A percentile compares a stretch with the other conserved stretches of the same genome.
phyloP scores from a whole-genome alignment of 2,113 vertebrate genomes.

The Monarcha castaneiventris region DNA sequence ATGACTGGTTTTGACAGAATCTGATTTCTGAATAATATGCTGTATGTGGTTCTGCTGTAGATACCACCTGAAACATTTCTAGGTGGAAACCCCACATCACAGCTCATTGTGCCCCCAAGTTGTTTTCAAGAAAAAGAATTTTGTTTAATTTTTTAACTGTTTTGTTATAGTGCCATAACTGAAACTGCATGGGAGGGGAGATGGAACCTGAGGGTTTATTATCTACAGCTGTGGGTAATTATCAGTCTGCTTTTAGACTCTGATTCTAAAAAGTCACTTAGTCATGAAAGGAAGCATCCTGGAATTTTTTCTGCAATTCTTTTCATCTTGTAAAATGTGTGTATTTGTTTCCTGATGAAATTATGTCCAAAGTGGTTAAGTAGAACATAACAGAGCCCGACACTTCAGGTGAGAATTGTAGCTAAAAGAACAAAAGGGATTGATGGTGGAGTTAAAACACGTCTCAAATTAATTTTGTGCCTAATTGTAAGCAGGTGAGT shows the following conservation, averaged over 20 bases:
- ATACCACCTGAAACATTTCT: not conserved
- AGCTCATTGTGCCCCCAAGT: not conserved
- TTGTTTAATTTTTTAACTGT: not conserved
- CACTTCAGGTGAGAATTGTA: not conserved
- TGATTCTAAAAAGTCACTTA: not conserved
- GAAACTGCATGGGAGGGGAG: not conserved
- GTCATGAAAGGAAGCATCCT: not conserved
- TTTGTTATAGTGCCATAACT: not conserved
- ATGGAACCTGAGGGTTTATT: not conserved
- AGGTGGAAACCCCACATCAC: not conserved
- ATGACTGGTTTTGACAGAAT: not conserved
- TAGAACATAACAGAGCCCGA: not conserved
- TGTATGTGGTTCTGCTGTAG: rapidly evolving
- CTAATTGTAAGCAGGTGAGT: not conserved
- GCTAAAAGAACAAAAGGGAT: not conserved
- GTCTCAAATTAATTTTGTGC: not conserved
- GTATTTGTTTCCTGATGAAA: not conserved
- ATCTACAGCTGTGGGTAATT: not conserved
- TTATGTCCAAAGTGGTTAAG: not conserved
- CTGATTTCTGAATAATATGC: not conserved
- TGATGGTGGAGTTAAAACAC: not conserved
- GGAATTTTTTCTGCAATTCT: not conserved
- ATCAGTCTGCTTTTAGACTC: not conserved
- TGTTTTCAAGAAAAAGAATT: not conserved
- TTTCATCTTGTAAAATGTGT: rapidly evolving